These are phyloP conservation scores for Myxocyprinus asiaticus DNA, from an alignment of 2,113 vertebrate genomes.

Conservation along the genomic window DNA sequence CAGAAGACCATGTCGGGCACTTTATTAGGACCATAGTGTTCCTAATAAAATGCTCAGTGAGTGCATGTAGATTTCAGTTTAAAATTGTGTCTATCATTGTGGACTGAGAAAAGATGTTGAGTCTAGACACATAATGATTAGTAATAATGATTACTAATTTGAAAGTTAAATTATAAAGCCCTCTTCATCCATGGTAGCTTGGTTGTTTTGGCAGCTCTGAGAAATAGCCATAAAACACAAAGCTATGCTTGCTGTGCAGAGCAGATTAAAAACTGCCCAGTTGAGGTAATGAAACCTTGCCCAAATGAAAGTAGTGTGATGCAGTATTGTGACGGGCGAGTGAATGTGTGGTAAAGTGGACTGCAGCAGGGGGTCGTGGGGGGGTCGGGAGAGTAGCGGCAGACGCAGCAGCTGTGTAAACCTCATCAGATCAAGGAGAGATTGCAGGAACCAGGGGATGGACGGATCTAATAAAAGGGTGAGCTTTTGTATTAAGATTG, in stretches of 20 bases:
- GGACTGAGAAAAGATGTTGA: slow-evolving; percentile 13
- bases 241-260: slow-evolving; percentile 36
- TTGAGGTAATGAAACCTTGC: slow-evolving; percentile 33
- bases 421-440: slow-evolving; percentile 38
- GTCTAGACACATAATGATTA: slow-evolving; percentile 40
- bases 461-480: slow-evolving; percentile 31
- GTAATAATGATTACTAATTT: slow-evolving; percentile 32
- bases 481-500: slow-evolving; percentile 37
- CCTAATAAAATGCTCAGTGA: too few relatives aligned
- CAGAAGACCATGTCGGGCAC: too few relatives aligned
- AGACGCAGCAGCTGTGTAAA: slow-evolving; percentile 60
- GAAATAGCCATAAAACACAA: slow-evolving; percentile 17
- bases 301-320: slow-evolving; percentile 41
- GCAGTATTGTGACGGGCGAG: slow-evolving; percentile 46
- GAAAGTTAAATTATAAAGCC: background rate
- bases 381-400: slow-evolving; percentile 11
- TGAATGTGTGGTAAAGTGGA: slow-evolving; percentile 45
- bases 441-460: slow-evolving; percentile 15
- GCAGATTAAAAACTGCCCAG: slow-evolving; percentile 35
- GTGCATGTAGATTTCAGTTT: too few relatives aligned
- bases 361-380: background rate
- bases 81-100: too few relatives aligned
- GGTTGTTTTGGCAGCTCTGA: slow-evolving; percentile 9
- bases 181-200: background rate
- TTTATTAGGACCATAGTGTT: too few relatives aligned